Conservation (phyloP, 2,113 vertebrate genomes). For the Clinocottus analis region DNA sequence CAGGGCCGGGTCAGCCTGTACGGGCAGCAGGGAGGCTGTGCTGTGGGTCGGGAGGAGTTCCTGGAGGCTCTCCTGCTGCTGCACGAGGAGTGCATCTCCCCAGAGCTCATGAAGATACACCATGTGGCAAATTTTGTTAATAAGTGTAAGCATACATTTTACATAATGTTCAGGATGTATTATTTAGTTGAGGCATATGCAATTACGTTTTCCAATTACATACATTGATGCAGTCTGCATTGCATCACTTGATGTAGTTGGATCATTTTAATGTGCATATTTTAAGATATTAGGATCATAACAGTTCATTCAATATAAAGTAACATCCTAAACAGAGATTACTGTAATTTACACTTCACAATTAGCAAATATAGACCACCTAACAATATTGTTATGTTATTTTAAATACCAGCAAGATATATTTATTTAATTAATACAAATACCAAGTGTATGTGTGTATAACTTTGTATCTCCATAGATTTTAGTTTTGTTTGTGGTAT, state of each 20-base stretch:
- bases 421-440: background rate
- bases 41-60: constrained; percentile 89
- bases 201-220: background rate
- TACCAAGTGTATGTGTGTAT: background rate
- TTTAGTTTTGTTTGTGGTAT: background rate
- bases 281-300: no score
- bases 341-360: background rate
- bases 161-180: background rate
- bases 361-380: background rate
- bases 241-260: no score
- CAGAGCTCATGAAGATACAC: constrained; percentile 92
- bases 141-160: constrained; percentile 88
- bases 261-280: no score
- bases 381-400: background rate
- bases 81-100: constrained; percentile 92
- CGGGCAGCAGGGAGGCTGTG: constrained; percentile 82
- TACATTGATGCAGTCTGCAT: background rate
- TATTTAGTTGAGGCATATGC: background rate
- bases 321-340: background rate
- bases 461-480: background rate
- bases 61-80: constrained; percentile 92
- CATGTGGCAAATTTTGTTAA: constrained; percentile 92
- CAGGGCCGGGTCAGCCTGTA: constrained; percentile 88
- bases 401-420: background rate
- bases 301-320: no score